A percentile compares a stretch with the other conserved stretches of the same genome.
These are phyloP conservation scores for Candoia aspera DNA, from an alignment of 2,113 vertebrate species.

Conservation along the genomic window DNA sequence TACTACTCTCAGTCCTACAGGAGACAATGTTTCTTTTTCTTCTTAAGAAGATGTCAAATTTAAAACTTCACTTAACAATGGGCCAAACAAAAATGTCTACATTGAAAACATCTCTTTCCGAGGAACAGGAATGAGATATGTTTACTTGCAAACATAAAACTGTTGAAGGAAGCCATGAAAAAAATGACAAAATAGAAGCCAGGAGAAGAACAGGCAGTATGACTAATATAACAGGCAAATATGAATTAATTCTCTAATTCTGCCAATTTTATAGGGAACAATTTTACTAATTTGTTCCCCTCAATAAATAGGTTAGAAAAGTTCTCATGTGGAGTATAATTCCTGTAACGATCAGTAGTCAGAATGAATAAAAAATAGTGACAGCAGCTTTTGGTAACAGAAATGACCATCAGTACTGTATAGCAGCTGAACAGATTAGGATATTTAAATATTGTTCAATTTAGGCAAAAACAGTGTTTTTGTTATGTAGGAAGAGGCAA, in stretches of 20 bases:
- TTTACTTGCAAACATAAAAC: slow-evolving; percentile 17
- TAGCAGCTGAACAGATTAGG: background rate
- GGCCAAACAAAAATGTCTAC: background rate
- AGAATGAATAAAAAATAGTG: background rate
- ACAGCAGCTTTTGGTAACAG: background rate
- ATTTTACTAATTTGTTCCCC: background rate
- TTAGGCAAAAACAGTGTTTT: background rate
- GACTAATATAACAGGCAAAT: background rate
- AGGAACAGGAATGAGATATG: background rate
- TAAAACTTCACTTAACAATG: background rate
- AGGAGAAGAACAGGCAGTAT: background rate
- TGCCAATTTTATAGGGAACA: background rate
- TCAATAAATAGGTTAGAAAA: background rate
- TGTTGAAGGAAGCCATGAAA: background rate
- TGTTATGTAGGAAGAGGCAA: background rate
- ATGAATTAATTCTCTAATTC: background rate
- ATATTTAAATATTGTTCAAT: background rate
- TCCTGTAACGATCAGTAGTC: background rate
- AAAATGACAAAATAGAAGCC: background rate
- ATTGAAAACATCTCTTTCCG: slow-evolving; percentile 12
- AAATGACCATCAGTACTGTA: background rate
- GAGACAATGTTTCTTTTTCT: slow-evolving; percentile 1
- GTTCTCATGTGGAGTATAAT: background rate
- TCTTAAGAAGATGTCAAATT: background rate
- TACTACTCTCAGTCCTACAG: background rate